Evolutionary conservation across 2,113 vertebrate species (phyloP), one percentile per base, ranked within the genome.

Genomic region (Ceyx cyanopectus): DNA sequence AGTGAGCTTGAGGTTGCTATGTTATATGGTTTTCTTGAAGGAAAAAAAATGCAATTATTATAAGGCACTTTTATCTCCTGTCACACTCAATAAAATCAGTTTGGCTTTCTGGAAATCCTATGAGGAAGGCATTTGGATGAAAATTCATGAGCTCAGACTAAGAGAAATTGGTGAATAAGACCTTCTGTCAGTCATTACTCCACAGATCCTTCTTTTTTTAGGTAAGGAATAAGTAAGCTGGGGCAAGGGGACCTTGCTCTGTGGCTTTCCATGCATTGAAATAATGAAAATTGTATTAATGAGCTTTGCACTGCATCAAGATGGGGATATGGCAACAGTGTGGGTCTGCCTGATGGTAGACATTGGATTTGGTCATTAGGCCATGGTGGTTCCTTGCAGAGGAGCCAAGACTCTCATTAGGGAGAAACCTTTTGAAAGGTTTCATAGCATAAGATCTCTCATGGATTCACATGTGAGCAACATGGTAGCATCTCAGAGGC

Each of bases 101-200:
- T 41, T 48, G 56, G 66, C 74, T 82, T 76, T 75, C 14, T 17
- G 72, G 30, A 89, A 67, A 50, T 43, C 93, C 90, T 92, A 6
- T 27, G 85, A 92, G 92, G 80, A 70, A 88, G 90, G 60, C 8
- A 9, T 5, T 0, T 1, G 87, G 51, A 88, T 85, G 83, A 88
- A 96, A 94, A 91, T 86, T 87, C 57, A 72, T 90, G 78, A 92
- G 74, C 27, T 46, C 73, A 72, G 82, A 60, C 53, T 66, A 58
- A 30, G 79, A 95, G 77, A 51, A 30, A 4, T 13, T 13, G 30
- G 82, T 0, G 13, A 34, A 77, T 80, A 80, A 78, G 76, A 56
- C n/a, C 43, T 83, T 34, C 54, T 85, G 88, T 51, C 92, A 92
- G n/a, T 95, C 88, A 84, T 45, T 77, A 32, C 70, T 68, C n/a